A percentile compares a stretch with the other conserved stretches of the same genome.
These are phyloP conservation scores for Dicyrtomina minuta DNA, from an alignment of 2,888 invertebrate genomes.

Conservation along the genomic window DNA sequence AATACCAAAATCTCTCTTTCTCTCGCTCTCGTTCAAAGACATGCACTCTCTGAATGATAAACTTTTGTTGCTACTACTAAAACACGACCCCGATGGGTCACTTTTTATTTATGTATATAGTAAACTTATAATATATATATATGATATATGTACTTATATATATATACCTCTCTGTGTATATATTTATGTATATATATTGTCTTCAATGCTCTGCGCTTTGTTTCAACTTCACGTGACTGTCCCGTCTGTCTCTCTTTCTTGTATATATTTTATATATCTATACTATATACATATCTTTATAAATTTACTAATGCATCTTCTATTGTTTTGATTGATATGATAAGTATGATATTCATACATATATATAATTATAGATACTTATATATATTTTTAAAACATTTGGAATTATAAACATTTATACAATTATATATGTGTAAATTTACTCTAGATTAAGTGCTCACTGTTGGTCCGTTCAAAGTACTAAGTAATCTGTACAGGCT, in stretches of 20 bases:
- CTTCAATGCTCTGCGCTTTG: constrained; percentile 42
- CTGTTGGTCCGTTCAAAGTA: background rate
- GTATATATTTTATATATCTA: too few species aligned
- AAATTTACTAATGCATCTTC: background rate
- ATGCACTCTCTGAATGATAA: background rate
- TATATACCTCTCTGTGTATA: background rate
- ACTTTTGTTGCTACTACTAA: background rate
- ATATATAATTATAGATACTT: too few species aligned
- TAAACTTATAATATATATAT: background rate
- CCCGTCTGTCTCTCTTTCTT: constrained; percentile 25
- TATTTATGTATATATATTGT: constrained; percentile 7
- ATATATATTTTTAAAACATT: too few species aligned
- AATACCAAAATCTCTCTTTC: background rate
- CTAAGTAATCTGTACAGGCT: too few species aligned
- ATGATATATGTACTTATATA: background rate
- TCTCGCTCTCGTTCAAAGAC: background rate
- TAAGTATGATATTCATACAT: too few species aligned
- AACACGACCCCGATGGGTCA: background rate
- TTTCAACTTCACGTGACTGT: constrained; percentile 38
- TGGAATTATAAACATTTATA: too few species aligned
- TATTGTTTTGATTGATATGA: background rate
- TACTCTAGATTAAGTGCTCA: background rate
- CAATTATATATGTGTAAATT: too few species aligned
- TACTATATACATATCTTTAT: constrained; percentile 10
- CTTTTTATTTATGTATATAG: too few species aligned